Evolutionary conservation across 2,113 vertebrate species (phyloP).

Genomic region (Anarrhichthys ocellatus): DNA sequence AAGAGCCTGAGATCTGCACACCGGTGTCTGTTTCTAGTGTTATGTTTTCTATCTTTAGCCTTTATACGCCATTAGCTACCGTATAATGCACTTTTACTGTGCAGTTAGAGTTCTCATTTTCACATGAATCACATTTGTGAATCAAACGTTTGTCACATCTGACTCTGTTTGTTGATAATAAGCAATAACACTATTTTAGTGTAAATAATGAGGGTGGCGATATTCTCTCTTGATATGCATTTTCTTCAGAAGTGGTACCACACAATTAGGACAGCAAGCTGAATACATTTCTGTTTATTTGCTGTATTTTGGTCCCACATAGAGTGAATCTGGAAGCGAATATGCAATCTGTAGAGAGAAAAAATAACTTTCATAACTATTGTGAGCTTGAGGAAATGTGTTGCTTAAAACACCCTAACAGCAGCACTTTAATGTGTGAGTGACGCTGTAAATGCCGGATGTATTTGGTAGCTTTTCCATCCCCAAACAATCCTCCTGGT

Average conservation of each 20-base stretch:
- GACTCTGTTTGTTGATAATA: neutral
- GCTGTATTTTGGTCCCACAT: neutral
- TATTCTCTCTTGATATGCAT: neutral
- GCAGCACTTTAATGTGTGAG: neutral
- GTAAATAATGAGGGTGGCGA: neutral
- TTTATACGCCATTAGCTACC: neutral
- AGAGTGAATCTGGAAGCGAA: neutral
- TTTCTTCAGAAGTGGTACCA: neutral
- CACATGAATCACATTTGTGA: neutral
- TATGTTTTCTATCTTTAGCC: conserved; percentile 24
- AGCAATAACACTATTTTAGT: neutral
- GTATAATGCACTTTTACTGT: neutral
- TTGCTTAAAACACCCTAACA: neutral
- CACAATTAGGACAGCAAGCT: neutral
- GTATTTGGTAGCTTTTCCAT: conserved; percentile 33
- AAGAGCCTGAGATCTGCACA: neutral
- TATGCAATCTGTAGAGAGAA: neutral
- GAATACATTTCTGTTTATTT: neutral
- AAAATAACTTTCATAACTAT: no score
- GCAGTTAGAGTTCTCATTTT: neutral
- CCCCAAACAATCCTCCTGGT: conserved; percentile 42
- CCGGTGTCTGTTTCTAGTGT: conserved; percentile 1
- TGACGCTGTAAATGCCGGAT: conserved; percentile 11
- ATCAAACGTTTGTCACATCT: neutral
- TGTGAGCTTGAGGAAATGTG: neutral